These are phyloP conservation scores for Drosophila recens DNA, from an alignment of 2,888 invertebrate species.

Conservation along the genomic window DNA sequence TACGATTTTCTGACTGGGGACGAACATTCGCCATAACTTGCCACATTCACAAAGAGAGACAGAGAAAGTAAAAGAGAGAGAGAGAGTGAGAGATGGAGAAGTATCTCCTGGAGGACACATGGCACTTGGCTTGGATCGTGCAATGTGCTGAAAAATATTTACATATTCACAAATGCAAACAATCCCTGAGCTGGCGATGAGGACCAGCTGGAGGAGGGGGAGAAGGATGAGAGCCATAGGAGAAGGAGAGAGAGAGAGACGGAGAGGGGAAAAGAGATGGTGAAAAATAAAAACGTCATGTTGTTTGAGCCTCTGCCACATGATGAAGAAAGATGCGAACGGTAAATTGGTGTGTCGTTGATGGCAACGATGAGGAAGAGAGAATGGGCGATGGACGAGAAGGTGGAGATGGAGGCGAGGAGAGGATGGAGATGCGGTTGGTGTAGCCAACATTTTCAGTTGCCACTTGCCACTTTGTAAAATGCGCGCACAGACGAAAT, in stretches of 20 bases:
- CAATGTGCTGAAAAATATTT: constrained; percentile 56
- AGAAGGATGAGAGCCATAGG: no score
- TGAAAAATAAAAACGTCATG: constrained; percentile 65
- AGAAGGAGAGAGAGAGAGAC: not conserved
- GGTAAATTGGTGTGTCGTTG: constrained; percentile 56
- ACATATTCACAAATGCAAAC: constrained; percentile 68
- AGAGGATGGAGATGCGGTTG: constrained; percentile 12
- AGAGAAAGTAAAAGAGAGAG: not conserved
- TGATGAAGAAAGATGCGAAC: constrained; percentile 70
- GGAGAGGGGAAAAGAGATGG: not conserved
- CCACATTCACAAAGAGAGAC: constrained; percentile 20
- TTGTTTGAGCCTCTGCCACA: constrained; percentile 60
- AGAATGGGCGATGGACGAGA: not conserved
- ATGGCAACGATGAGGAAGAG: constrained; percentile 5
- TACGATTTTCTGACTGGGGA: constrained; percentile 42
- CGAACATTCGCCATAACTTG: constrained; percentile 40
- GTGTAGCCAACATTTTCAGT: constrained; percentile 36
- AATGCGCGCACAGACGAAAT: constrained; percentile 49
- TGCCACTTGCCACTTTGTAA: constrained; percentile 62
- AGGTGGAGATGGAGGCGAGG: not conserved
- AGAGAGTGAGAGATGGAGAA: not conserved
- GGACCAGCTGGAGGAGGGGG: not conserved
- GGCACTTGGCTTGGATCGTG: constrained; percentile 52
- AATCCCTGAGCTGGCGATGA: constrained; percentile 41
- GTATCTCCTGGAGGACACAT: constrained; percentile 44